Evolutionary conservation across 2,113 vertebrate genomes (phyloP), one percentile per base, ranked within the genome.

Genomic region (Corvus cornix): DNA sequence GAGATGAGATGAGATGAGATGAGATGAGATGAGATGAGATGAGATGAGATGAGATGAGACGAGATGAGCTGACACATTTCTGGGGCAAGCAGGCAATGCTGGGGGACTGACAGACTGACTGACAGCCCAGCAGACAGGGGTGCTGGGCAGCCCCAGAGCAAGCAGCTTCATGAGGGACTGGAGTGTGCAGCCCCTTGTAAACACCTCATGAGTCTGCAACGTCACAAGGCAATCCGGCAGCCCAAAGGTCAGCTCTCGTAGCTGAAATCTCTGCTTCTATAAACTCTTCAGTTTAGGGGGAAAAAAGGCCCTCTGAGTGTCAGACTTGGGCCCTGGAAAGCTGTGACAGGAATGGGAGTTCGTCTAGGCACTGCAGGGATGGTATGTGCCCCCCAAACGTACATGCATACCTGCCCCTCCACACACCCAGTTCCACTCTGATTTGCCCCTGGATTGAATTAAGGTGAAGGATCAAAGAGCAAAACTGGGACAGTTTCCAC

Each of bases 401-500:
- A 76, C 9, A 5, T 67, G 86, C 89, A 59, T 84, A 44, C 49
- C 66, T 87, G 59, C 67, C 87, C 58, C 52, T 51, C 64, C 78
- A 44, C 84, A 91, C 89, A 48, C 75, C 78, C 87, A 82, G 13
- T 35, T 66, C 76, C 18, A 2, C 68, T 94, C 51, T 86, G 68
- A 86, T 88, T 43, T 96, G 63, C n/a, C 67, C 21, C 79, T 23
- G 59, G 82, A 95, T 77, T 96, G 72, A 74, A 93, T 96, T 93
- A 94, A 88, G 58, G 53, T 53, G 44, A 59, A 95, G 76, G 92
- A 96, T 93, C 91, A 95, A 96, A 96, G 95, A 88, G 78, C 53
- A 62, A 55, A 83, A 59, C 53, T 76, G 74, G 70, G 78, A 66
- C 28, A 6, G 31, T 81, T 89, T 64, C 74, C 78, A 62, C 77